phyloP scores from a whole-genome alignment of 1,140 invertebrate species.

The Ridgeia piscesae region DNA sequence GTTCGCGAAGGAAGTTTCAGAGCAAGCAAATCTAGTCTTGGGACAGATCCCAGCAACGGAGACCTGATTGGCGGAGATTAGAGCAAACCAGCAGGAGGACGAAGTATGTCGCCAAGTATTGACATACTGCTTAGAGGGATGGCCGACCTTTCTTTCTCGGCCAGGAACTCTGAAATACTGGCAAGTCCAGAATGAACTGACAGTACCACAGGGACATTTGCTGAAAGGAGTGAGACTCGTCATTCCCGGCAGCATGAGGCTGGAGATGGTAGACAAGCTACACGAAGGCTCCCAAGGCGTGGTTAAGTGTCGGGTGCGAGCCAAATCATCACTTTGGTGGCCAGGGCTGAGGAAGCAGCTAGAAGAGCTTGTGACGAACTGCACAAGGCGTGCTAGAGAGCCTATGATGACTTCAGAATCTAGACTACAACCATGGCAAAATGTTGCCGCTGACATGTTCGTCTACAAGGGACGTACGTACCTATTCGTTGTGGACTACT shows the following conservation, averaged over 20 bases:
- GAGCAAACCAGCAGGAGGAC: not conserved
- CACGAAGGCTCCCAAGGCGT: slow-evolving; percentile 32
- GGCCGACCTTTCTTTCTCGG: not conserved
- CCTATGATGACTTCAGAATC: not conserved
- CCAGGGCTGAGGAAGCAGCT: slow-evolving; percentile 26
- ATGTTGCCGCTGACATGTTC: slow-evolving; percentile 21
- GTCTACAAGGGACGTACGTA: not conserved
- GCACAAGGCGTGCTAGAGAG: slow-evolving; percentile 20
- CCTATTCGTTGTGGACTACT: slow-evolving; percentile 25
- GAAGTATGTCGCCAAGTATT: not conserved
- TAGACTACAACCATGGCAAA: slow-evolving; percentile 20
- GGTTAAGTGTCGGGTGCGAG: slow-evolving; percentile 27
- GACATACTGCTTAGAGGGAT: not conserved
- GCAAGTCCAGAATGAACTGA: slow-evolving; percentile 19
- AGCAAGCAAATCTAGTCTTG: not conserved
- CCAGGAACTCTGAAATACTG: slow-evolving; percentile 16
- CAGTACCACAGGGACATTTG: slow-evolving; percentile 18
- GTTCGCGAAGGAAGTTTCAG: not conserved
- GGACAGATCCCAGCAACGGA: not conserved
- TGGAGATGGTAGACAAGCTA: slow-evolving; percentile 22
- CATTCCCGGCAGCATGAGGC: slow-evolving; percentile 10
- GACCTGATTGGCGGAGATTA: slow-evolving; percentile 4
- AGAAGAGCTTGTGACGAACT: not conserved
- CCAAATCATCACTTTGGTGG: slow-evolving; percentile 33
- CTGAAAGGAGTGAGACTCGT: slow-evolving; percentile 16